Percentiles rank a stretch among this genome's conserved stretches.
phyloP scores from a whole-genome alignment of 2,797 vertebrate genomes.

The Notoglanidium macrostoma region DNA sequence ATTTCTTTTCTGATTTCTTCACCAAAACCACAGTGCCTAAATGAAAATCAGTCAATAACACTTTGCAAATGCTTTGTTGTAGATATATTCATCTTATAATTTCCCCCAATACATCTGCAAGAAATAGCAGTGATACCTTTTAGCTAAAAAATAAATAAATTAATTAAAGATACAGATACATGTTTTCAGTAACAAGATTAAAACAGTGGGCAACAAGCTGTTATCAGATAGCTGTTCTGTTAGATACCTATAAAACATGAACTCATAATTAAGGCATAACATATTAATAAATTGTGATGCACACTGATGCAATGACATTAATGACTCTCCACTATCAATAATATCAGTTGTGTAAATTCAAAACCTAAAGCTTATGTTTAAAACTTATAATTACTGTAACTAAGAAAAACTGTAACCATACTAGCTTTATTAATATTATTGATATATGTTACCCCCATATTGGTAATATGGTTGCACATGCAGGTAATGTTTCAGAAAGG shows the following conservation, averaged over 20 bases:
- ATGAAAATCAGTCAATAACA: constrained; percentile 14
- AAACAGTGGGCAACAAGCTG: not conserved
- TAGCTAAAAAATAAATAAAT: not conserved
- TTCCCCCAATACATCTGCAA: not conserved
- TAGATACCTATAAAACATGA: not conserved
- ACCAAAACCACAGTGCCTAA: not conserved
- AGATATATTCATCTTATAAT: not conserved
- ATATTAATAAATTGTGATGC: not conserved
- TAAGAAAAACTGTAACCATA: not conserved
- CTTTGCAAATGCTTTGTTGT: constrained; percentile 11
- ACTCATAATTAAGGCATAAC: not conserved
- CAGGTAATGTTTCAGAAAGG: not conserved
- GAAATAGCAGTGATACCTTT: not conserved
- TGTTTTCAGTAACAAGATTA: not conserved
- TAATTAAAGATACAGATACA: not conserved
- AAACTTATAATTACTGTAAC: not conserved
- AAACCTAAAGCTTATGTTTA: not conserved
- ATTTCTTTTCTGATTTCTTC: constrained; percentile 38
- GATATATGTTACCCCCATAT: no score
- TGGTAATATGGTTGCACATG: not conserved
- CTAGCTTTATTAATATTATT: not conserved
- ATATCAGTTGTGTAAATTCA: not conserved
- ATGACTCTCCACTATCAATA: not conserved
- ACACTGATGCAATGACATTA: not conserved
- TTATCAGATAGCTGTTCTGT: not conserved